These are phyloP conservation scores for Gorsachius magnificus DNA, from an alignment of 2,797 vertebrate genomes.

Conservation along the genomic window DNA sequence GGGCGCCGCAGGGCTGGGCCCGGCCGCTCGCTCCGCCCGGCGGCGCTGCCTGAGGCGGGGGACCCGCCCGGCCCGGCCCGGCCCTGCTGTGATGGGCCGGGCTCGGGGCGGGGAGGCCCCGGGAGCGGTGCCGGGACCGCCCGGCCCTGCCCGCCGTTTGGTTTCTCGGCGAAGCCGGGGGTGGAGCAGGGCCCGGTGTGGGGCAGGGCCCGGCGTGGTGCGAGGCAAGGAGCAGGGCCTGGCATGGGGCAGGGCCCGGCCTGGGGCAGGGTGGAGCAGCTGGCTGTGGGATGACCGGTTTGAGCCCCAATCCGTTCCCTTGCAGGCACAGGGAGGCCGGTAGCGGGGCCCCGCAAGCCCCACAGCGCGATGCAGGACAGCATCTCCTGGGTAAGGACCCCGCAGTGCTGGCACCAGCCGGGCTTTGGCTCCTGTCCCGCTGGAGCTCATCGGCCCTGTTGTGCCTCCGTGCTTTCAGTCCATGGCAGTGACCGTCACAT, in stretches of 20 bases:
- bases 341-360: not conserved
- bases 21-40: constrained; percentile 42
- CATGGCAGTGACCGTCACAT: not conserved
- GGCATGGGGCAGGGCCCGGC: not conserved
- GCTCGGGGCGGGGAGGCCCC: not conserved
- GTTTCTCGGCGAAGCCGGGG: not conserved
- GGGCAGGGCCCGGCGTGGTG: not conserved
- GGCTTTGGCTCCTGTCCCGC: not conserved
- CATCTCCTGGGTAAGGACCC: not conserved
- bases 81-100: not conserved
- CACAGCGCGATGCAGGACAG: not conserved
- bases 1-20: not conserved
- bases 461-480: not conserved
- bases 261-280: not conserved
- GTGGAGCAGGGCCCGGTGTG: not conserved
- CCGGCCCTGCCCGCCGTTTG: not conserved
- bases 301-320: no score
- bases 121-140: not conserved
- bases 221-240: not conserved
- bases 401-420: not conserved
- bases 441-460: not conserved
- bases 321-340: not conserved
- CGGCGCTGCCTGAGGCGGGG: not conserved
- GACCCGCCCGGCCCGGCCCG: no score
- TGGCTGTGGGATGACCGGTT: not conserved